phyloP scores from a whole-genome alignment of 1,140 invertebrate genomes.

The Cydia fagiglandana region DNA sequence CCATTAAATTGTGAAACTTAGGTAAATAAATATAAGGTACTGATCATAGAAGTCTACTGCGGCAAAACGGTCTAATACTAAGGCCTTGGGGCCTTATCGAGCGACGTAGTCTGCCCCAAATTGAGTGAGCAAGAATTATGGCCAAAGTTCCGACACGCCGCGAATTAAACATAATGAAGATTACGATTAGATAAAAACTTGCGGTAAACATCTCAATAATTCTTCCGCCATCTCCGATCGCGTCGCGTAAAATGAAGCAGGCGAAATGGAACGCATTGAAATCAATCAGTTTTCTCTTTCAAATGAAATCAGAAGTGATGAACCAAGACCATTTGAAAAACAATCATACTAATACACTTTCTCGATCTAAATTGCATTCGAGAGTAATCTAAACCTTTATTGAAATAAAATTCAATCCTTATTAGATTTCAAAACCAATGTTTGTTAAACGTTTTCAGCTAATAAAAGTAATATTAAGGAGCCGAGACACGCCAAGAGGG shows the following conservation, averaged over 20 bases:
- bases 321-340: slow-evolving; percentile 7
- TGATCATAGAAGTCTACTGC: not conserved
- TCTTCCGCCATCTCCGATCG: slow-evolving; percentile 30
- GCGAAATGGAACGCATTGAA: slow-evolving; percentile 4
- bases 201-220: slow-evolving; percentile 51
- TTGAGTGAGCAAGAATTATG: slow-evolving; percentile 74
- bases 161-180: slow-evolving; percentile 73
- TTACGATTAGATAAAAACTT: slow-evolving; percentile 66
- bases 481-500: slow-evolving; percentile 55
- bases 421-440: slow-evolving; percentile 74
- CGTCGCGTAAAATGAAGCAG: not conserved
- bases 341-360: slow-evolving; percentile 6
- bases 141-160: slow-evolving; percentile 65
- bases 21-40: not conserved
- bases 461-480: slow-evolving; percentile 78
- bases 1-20: not conserved
- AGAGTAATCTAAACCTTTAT: slow-evolving; percentile 34
- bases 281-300: slow-evolving; percentile 13
- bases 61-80: slow-evolving; percentile 55
- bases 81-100: slow-evolving; percentile 68
- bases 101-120: slow-evolving; percentile 65
- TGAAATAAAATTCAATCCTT: slow-evolving; percentile 56
- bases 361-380: not conserved
- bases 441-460: slow-evolving; percentile 76
- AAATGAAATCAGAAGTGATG: slow-evolving; percentile 21